Evolutionary conservation across 2,113 vertebrate species (phyloP).

Genomic region (Sander vitreus): DNA sequence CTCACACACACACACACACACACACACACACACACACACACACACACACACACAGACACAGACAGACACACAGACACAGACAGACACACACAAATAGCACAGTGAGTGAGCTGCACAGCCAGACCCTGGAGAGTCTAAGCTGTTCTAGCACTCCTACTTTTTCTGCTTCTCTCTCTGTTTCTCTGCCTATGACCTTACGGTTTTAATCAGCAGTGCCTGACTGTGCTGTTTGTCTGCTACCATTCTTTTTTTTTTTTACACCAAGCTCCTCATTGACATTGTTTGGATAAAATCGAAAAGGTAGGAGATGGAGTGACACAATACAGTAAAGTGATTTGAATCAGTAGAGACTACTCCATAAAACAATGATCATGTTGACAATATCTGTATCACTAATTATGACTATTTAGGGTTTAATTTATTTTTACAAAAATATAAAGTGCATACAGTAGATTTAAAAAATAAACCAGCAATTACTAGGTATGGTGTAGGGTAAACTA

Average conservation of each 20-base stretch:
- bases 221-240: slow-evolving; percentile 68
- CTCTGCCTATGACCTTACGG: slow-evolving; percentile 80
- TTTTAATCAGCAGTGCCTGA: slow-evolving; percentile 82
- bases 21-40: too few species aligned
- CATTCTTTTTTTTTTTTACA: slow-evolving; percentile 44
- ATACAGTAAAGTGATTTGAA: slow-evolving; percentile 11
- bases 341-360: neutral
- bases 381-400: slow-evolving; percentile 12
- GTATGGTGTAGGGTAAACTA: too few species aligned
- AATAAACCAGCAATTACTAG: too few species aligned
- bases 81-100: slow-evolving; percentile 30
- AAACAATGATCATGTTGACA: neutral
- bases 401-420: neutral
- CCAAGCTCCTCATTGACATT: slow-evolving; percentile 53
- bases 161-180: slow-evolving; percentile 36
- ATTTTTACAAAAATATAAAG: too few species aligned
- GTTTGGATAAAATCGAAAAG: slow-evolving; percentile 46
- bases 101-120: slow-evolving; percentile 61
- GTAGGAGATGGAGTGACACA: neutral
- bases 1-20: neutral
- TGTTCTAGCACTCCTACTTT: slow-evolving; percentile 47
- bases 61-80: neutral
- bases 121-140: slow-evolving; percentile 72
- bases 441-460: too few species aligned
- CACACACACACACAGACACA: too few species aligned